Conservation (phyloP, 2,888 invertebrate species). For the Pharmacophagus antenor region DNA sequence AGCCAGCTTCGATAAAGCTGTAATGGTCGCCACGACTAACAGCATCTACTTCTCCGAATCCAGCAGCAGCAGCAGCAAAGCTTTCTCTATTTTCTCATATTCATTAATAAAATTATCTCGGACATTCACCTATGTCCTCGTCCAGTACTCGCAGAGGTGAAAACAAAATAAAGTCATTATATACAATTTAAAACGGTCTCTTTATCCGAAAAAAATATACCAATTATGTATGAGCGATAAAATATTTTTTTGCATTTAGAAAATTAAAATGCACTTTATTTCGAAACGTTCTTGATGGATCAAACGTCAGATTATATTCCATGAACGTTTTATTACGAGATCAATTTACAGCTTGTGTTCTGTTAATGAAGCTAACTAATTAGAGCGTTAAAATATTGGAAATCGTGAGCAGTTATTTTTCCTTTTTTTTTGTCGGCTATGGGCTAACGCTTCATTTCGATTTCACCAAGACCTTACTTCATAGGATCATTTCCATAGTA, state of each 20-base stretch:
- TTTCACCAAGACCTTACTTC: too few relatives aligned
- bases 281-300: slow-evolving; percentile 2
- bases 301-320: slow-evolving; percentile 3
- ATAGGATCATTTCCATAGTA: too few relatives aligned
- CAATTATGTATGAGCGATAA: slow-evolving; percentile 4
- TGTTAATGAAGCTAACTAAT: slow-evolving; percentile 1
- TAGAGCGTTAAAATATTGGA: too few relatives aligned
- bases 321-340: slow-evolving; percentile 6
- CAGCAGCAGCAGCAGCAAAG: too few relatives aligned
- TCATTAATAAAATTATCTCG: neutral
- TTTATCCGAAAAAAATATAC: neutral
- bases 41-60: too few relatives aligned
- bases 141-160: neutral
- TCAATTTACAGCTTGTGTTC: slow-evolving; percentile 10
- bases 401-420: too few relatives aligned
- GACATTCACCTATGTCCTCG: neutral
- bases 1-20: too few relatives aligned
- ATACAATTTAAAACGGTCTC: neutral
- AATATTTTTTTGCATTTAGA: slow-evolving; percentile 9
- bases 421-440: too few relatives aligned
- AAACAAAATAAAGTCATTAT: neutral
- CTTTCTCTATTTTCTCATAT: too few relatives aligned
- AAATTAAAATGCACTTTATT: slow-evolving; percentile 11
- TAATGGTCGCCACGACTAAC: too few relatives aligned
- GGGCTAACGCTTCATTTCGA: too few relatives aligned